phyloP scores from a whole-genome alignment of 1,140 invertebrate genomes.

The Mesaphorura yosii region DNA sequence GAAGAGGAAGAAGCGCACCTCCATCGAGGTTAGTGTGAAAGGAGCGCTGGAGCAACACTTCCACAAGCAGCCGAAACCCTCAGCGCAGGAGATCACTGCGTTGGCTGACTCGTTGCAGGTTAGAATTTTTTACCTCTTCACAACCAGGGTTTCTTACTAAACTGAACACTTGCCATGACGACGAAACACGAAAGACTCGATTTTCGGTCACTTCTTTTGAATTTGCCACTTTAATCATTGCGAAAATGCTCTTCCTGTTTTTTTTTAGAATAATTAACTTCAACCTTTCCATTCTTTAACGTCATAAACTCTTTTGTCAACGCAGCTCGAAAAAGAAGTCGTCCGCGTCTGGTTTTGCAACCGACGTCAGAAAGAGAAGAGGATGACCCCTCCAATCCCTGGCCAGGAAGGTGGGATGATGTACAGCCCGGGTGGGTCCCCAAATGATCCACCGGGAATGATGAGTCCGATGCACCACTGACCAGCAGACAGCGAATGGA shows the following conservation, averaged over 20 bases:
- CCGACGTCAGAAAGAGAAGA: conserved; percentile 95
- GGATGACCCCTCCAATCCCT: conserved; percentile 83
- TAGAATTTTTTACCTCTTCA: too few species aligned
- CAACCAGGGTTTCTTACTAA: too few species aligned
- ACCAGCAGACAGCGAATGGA: too few species aligned
- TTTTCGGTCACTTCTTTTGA: too few species aligned
- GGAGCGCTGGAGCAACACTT: conserved; percentile 96
- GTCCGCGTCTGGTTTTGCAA: conserved; percentile 99
- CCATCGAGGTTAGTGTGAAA: conserved; percentile 97
- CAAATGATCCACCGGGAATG: conserved; percentile 66
- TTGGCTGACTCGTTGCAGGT: conserved; percentile 59
- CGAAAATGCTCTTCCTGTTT: too few species aligned
- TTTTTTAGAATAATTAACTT: too few species aligned
- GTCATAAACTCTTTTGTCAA: too few species aligned
- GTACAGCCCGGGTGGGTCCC: conserved; percentile 24
- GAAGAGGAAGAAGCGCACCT: conserved; percentile 98
- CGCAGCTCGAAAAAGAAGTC: conserved; percentile 96
- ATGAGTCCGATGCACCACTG: too few species aligned
- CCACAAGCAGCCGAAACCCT: conserved; percentile 97
- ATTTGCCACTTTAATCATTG: too few species aligned
- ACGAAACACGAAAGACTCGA: too few species aligned
- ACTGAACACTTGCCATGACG: too few species aligned
- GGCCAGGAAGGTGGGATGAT: conserved; percentile 32
- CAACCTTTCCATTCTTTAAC: too few species aligned
- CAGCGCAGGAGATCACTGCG: conserved; percentile 90